Evolutionary conservation across 2,113 vertebrate species (phyloP).

Genomic region (Chamaetylas fuelleborni): DNA sequence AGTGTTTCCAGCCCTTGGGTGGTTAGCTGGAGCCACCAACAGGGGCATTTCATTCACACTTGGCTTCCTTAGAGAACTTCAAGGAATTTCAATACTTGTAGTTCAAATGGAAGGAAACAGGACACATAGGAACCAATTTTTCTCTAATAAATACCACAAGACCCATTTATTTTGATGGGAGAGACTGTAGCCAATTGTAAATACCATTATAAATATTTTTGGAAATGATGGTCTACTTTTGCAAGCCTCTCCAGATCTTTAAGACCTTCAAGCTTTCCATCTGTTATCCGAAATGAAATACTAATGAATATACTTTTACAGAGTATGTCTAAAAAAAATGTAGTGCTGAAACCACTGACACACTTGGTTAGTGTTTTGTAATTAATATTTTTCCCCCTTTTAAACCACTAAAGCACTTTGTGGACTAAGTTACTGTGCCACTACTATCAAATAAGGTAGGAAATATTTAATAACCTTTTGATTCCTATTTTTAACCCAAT

Average conservation of each 20-base stretch:
- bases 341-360: background rate
- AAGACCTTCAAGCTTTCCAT: background rate
- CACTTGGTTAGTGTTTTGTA: background rate
- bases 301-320: background rate
- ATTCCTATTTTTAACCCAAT: background rate
- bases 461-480: background rate
- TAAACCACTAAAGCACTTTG: background rate
- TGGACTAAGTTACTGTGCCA: background rate
- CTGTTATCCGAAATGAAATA: background rate
- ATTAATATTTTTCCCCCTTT: background rate
- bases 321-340: background rate
- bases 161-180: background rate
- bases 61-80: background rate
- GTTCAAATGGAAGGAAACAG: background rate
- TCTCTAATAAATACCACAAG: background rate
- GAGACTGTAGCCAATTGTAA: background rate
- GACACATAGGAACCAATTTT: background rate
- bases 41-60: background rate
- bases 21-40: background rate
- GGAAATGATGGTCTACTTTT: background rate
- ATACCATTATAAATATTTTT: background rate
- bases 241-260: background rate
- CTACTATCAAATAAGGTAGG: background rate
- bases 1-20: background rate
- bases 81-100: background rate